Evolutionary conservation across 2,113 vertebrate species (phyloP).

Genomic region (Pteropus alecto): DNA sequence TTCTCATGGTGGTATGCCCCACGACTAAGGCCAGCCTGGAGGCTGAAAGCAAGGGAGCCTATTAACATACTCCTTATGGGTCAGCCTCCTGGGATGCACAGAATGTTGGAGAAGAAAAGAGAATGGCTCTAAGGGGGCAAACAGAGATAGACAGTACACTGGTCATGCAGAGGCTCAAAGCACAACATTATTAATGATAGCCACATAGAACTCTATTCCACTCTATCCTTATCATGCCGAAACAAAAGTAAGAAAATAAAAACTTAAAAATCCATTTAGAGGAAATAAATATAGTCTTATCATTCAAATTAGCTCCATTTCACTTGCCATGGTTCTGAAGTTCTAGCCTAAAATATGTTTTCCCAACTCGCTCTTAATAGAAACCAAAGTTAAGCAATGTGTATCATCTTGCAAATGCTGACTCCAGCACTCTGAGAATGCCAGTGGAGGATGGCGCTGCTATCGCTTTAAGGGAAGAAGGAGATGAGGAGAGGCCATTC

Average conservation of each 20-base stretch:
- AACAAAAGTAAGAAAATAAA: background rate
- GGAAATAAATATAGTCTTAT: background rate
- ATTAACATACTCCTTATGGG: rapidly evolving
- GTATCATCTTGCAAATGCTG: background rate
- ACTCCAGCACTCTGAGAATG: background rate
- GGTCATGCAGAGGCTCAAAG: background rate
- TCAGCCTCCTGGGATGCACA: background rate
- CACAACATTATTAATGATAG: background rate
- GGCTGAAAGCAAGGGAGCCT: background rate
- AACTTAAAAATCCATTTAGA: background rate
- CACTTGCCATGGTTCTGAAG: background rate
- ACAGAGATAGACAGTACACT: background rate
- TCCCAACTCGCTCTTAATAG: background rate
- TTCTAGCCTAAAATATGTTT: background rate
- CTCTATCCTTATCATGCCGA: background rate
- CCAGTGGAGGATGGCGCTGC: background rate
- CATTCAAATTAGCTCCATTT: background rate
- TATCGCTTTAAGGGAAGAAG: background rate
- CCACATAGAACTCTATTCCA: background rate
- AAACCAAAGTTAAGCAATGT: background rate
- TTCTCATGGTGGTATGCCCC: rapidly evolving
- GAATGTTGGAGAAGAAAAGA: background rate
- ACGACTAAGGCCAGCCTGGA: background rate
- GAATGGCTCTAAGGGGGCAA: background rate
- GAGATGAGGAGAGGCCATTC: background rate